Conservation (phyloP, 2,113 vertebrate genomes). For the Plestiodon gilberti region DNA sequence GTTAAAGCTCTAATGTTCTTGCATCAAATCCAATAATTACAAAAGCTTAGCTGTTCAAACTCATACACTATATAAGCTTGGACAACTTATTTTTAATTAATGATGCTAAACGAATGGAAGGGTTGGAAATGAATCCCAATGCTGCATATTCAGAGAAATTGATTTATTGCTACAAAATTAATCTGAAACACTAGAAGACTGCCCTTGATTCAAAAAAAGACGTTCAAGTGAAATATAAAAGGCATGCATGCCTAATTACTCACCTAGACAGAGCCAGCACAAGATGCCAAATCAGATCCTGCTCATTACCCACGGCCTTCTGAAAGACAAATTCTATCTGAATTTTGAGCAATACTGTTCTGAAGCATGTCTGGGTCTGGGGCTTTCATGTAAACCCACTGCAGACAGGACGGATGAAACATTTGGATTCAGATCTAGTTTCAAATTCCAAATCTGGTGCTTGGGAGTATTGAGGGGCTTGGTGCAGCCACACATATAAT, state of each 20-base stretch:
- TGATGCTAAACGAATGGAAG: background rate
- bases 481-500: background rate
- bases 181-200: slow-evolving; percentile 2
- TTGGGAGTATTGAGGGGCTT: background rate
- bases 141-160: background rate
- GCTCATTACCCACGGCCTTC: accelerated
- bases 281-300: background rate
- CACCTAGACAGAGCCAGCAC: background rate
- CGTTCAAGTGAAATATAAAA: background rate
- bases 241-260: background rate
- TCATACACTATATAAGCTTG: background rate
- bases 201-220: background rate
- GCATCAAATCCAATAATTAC: background rate
- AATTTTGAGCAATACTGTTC: background rate
- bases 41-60: background rate
- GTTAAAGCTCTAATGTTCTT: background rate
- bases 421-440: background rate
- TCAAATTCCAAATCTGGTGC: background rate
- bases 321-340: background rate
- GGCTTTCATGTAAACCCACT: background rate
- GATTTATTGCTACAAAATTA: background rate
- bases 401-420: background rate
- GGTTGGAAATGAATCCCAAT: background rate
- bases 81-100: background rate
- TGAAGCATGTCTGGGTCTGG: background rate